Percentiles rank a stretch among this genome's conserved stretches.
These are phyloP conservation scores for Hyppa rectilinea DNA, from an alignment of 2,888 invertebrate species.

Conservation along the genomic window DNA sequence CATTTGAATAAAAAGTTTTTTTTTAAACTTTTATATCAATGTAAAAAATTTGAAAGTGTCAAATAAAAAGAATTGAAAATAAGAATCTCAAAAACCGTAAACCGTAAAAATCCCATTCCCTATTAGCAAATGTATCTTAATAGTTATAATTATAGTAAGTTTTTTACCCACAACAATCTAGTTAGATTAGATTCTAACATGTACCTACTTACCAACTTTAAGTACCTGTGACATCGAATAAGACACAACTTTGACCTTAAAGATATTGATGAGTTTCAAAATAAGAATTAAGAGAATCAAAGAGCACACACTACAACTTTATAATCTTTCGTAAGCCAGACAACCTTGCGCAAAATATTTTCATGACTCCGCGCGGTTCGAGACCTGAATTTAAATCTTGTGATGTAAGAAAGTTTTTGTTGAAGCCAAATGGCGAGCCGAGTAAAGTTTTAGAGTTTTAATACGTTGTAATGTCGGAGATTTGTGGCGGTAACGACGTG, in stretches of 20 bases:
- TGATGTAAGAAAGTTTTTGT: slow-evolving; percentile 89
- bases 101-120: neutral
- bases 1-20: too few relatives aligned
- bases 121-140: neutral
- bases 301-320: slow-evolving; percentile 50
- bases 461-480: slow-evolving; percentile 89
- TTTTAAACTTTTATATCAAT: too few relatives aligned
- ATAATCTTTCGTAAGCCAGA: slow-evolving; percentile 64
- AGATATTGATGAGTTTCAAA: slow-evolving; percentile 33
- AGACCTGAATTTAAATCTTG: slow-evolving; percentile 88
- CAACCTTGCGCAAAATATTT: slow-evolving; percentile 67
- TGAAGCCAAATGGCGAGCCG: slow-evolving; percentile 84
- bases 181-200: slow-evolving; percentile 11
- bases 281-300: slow-evolving; percentile 46
- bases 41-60: neutral
- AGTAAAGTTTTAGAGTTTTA: slow-evolving; percentile 89
- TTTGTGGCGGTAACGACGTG: slow-evolving; percentile 88
- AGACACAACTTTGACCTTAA: slow-evolving; percentile 12
- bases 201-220: neutral
- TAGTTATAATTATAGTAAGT: neutral
- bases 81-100: neutral
- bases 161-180: slow-evolving; percentile 5
- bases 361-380: slow-evolving; percentile 72
- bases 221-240: slow-evolving; percentile 4
- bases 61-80: neutral